These are phyloP conservation scores for Oreortyx pictus DNA, from an alignment of 2,797 vertebrate species.

Conservation along the genomic window DNA sequence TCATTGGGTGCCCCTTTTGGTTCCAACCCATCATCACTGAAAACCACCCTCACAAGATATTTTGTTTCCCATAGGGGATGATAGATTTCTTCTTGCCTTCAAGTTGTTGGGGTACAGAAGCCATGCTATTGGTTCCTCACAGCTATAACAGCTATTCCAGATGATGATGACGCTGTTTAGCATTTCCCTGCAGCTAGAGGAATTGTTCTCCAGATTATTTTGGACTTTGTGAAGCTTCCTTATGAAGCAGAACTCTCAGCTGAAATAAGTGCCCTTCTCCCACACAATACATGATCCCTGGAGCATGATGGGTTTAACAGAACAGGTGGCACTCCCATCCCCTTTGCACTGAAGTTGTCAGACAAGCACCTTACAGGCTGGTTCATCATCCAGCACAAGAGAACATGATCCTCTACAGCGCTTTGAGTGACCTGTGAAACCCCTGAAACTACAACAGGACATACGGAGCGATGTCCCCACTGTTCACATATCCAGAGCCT, in stretches of 20 bases:
- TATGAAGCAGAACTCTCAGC: background rate
- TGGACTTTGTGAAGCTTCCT: background rate
- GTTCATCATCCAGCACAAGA: fast-evolving
- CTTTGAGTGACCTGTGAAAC: background rate
- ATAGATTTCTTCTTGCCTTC: background rate
- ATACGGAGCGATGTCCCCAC: fast-evolving
- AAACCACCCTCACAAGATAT: background rate
- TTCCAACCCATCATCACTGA: background rate
- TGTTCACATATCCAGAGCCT: fast-evolving
- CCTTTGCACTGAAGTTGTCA: background rate
- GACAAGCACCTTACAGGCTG: background rate
- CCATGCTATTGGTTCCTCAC: background rate
- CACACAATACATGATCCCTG: fast-evolving
- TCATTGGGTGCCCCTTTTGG: too few species aligned
- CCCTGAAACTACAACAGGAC: background rate
- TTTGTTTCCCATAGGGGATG: background rate
- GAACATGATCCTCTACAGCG: fast-evolving
- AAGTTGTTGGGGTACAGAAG: background rate
- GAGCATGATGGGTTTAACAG: background rate
- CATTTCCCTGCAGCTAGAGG: background rate
- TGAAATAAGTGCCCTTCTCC: background rate
- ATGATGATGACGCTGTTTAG: background rate
- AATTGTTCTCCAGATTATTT: background rate
- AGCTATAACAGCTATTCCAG: background rate
- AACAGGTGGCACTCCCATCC: fast-evolving